A percentile compares a stretch with the other conserved stretches of the same genome.
phyloP scores from a whole-genome alignment of 2,113 vertebrate genomes.

The Nematolebias whitei region DNA sequence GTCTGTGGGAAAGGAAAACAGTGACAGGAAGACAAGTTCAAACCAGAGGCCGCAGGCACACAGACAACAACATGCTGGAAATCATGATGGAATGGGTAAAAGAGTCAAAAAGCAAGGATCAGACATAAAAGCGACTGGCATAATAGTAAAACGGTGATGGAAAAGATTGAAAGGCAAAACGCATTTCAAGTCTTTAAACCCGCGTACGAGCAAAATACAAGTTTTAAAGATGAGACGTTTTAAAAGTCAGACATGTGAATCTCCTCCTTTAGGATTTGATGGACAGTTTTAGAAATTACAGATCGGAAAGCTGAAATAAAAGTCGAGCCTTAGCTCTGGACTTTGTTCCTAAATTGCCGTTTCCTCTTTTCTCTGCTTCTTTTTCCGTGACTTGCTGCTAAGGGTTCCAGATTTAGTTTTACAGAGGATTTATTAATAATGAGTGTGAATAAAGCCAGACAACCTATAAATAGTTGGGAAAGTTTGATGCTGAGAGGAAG shows the following conservation, averaged over 20 bases:
- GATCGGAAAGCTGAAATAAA: conserved; percentile 3
- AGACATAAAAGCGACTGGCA: neutral
- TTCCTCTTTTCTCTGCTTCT: conserved; percentile 17
- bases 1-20: conserved; percentile 65
- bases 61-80: neutral
- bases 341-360: neutral
- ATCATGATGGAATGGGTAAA: conserved; percentile 1
- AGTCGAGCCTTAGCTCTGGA: neutral
- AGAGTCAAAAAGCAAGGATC: neutral
- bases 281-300: neutral
- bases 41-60: conserved; percentile 6
- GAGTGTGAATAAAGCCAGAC: conserved; percentile 27
- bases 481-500: conserved; percentile 8
- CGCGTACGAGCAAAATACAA: neutral
- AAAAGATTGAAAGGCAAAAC: neutral
- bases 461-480: neutral
- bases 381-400: neutral
- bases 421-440: neutral
- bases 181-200: neutral
- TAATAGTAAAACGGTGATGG: neutral
- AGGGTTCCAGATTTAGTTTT: neutral
- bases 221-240: neutral
- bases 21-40: conserved; percentile 42
- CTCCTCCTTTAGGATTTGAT: neutral
- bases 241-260: neutral